Conservation (phyloP, 2,113 vertebrate species). For the Gopherus flavomarginatus region DNA sequence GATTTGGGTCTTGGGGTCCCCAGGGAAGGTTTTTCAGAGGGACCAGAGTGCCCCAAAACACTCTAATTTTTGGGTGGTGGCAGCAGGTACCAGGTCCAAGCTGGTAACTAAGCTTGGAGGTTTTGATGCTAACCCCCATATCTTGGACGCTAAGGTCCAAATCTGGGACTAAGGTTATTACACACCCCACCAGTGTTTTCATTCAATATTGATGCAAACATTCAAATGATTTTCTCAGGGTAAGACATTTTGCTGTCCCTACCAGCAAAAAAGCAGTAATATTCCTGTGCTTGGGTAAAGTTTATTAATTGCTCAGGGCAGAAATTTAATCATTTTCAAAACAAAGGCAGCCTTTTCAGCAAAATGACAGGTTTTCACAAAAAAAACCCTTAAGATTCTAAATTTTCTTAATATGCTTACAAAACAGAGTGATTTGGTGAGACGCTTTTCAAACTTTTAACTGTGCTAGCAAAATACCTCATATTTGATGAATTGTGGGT, state of each 20-base stretch:
- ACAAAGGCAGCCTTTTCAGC: background rate
- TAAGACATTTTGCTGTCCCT: background rate
- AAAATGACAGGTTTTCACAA: background rate
- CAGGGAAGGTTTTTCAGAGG: no score
- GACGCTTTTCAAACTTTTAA: background rate
- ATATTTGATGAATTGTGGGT: background rate
- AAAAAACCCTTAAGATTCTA: background rate
- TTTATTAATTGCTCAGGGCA: background rate
- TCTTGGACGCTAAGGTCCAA: no score
- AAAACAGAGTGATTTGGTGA: background rate
- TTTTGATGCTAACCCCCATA: no score
- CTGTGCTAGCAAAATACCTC: background rate
- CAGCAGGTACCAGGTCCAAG: no score
- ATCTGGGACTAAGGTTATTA: no score
- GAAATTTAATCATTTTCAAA: background rate
- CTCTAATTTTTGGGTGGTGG: no score
- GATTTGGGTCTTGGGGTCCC: no score
- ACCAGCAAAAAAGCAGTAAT: background rate
- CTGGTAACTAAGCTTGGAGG: no score
- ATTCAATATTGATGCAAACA: background rate
- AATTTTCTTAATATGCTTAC: background rate
- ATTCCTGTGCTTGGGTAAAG: background rate
- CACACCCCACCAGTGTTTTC: no score
- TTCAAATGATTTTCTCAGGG: background rate
- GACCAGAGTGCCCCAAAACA: no score